Percentiles rank a stretch among this genome's conserved stretches.
Evolutionary conservation across 1,140 invertebrate genomes (phyloP).

Genomic region (Samia ricini): DNA sequence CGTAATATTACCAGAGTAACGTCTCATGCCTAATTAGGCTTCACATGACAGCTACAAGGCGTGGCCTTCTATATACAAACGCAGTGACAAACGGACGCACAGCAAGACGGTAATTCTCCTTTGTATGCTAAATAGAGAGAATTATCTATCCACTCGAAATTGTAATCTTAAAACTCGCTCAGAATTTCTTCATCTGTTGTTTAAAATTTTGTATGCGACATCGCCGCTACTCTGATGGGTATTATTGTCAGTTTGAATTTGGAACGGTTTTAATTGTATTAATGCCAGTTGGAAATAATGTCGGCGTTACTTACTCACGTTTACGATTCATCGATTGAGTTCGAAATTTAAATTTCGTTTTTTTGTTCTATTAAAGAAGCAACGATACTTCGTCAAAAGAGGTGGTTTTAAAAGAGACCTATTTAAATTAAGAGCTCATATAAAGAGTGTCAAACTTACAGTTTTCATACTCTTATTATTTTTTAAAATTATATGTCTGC

Average conservation of each 20-base stretch:
- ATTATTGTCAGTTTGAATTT: slow-evolving; percentile 25
- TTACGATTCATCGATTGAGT: not conserved
- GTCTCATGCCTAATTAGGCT: slow-evolving; percentile 66
- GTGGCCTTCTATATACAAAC: slow-evolving; percentile 62
- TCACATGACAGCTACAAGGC: slow-evolving; percentile 72
- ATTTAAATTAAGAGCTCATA: too few species aligned
- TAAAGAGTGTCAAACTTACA: too few species aligned
- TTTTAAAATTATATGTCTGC: too few species aligned
- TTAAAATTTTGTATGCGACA: slow-evolving; percentile 24
- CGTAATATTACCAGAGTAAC: slow-evolving; percentile 28
- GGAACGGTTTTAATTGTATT: slow-evolving; percentile 12
- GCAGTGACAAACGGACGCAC: slow-evolving; percentile 63
- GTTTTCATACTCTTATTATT: too few species aligned
- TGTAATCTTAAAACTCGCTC: slow-evolving; percentile 71
- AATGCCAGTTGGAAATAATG: not conserved
- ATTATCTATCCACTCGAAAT: slow-evolving; percentile 73
- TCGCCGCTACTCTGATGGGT: slow-evolving; percentile 17
- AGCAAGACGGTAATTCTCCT: slow-evolving; percentile 68
- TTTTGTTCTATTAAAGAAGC: too few species aligned
- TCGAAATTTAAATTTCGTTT: slow-evolving; percentile 3
- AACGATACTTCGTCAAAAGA: too few species aligned
- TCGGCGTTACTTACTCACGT: too few species aligned
- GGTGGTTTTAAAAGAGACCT: too few species aligned
- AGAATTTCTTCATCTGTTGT: slow-evolving; percentile 71
- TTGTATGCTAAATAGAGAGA: slow-evolving; percentile 72